These are phyloP conservation scores for Salvator merianae DNA, from an alignment of 2,113 vertebrate genomes.

Conservation along the genomic window DNA sequence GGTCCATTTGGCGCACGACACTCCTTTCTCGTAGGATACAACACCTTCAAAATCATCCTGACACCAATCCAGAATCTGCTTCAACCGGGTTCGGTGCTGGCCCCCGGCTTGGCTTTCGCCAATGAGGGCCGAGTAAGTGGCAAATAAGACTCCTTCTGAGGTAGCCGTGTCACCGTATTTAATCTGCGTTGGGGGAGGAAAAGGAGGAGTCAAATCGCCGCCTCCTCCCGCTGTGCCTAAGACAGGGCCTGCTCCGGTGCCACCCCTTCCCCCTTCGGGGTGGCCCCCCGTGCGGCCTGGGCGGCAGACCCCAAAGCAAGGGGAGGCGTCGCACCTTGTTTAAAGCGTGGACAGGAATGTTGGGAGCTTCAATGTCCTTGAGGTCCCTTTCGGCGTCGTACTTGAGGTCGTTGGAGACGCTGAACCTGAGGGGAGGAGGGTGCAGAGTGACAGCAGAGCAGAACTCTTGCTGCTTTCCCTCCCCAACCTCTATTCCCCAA, in stretches of 20 bases:
- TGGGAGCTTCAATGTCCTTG: conserved; percentile 89
- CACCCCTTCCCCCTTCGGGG: neutral
- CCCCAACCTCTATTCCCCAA: too few species aligned
- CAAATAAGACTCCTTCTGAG: conserved; percentile 97
- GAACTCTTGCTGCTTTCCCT: neutral
- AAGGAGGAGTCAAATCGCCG: neutral
- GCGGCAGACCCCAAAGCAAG: too few species aligned
- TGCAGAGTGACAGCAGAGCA: neutral
- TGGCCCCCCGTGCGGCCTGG: too few species aligned
- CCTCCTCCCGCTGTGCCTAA: too few species aligned
- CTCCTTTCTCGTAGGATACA: conserved; percentile 83
- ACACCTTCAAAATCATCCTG: conserved; percentile 92
- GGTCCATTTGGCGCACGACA: too few species aligned
- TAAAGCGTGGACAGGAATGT: conserved; percentile 92
- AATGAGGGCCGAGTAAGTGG: conserved; percentile 96
- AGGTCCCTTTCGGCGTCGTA: conserved; percentile 97
- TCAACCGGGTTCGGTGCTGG: conserved; percentile 91
- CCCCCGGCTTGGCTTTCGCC: conserved; percentile 97
- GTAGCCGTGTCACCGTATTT: conserved; percentile 98
- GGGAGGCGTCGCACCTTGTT: conserved; percentile 84
- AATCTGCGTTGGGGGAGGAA: conserved; percentile 76
- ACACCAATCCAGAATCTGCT: conserved; percentile 97
- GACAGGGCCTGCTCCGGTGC: too few species aligned
- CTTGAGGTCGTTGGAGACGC: conserved; percentile 97
- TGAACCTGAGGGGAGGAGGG: conserved; percentile 83